Evolutionary conservation across 2,888 invertebrate genomes (phyloP), one percentile per base, ranked within the genome.

Genomic region (Napeogenes sylphis): DNA sequence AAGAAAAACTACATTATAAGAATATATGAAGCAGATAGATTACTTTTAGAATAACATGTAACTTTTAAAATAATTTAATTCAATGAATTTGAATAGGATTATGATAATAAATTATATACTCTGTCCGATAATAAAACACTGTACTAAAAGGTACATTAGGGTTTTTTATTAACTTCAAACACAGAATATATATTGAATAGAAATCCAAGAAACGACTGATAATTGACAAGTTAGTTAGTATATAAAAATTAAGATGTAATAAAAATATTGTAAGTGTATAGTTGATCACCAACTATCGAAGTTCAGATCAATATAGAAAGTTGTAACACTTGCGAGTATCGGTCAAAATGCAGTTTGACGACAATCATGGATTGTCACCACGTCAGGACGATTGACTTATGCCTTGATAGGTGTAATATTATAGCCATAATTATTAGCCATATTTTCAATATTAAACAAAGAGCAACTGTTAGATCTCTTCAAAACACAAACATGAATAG

Each of bases 261-360:
- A 38, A 35, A 46, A 55, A 35, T 67, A 58, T 65, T 64, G 69
- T 69, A 68, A 73, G 71, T 66, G 70, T 66, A 71, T 70, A 67
- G 56, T 63, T 55, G 63, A 65, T 67, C 58, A 61, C 59, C 56
- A 55, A 56, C 57, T 71, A 51, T 30, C 51, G 51, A 51, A 51
- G 73, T 68, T 66, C 70, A 72, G 68, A 70, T 75, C 80, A 74
- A 75, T 73, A 69, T 82, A 83, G 84, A 85, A 85, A 85, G 83
- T 79, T 69, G 68, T 73, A 70, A 70, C 74, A 81, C 83, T 83
- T 84, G 84, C 81, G 77, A 83, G 71, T 70, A 59, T 66, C 66
- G 66, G 64, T 65, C 59, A 66, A 61, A 68, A 71, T 64, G 63
- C 65, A 63, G 66, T 65, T 63, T 63, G 67, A 65, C 56, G 46